Base-by-base conservation (phyloP, 1,140 invertebrate genomes). In the Lycorma delicatula region DNA sequence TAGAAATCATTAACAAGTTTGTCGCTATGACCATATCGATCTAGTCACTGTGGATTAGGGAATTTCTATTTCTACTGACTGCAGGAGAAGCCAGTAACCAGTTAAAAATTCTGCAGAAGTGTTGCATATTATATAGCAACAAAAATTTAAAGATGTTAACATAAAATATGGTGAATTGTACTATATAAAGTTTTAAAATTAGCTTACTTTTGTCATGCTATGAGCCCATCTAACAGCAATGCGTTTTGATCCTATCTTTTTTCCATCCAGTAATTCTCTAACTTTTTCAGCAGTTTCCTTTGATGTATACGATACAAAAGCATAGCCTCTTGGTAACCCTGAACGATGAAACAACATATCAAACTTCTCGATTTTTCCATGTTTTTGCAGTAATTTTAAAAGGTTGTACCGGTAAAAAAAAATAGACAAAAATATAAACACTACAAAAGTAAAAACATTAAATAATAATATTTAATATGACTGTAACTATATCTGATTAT, bases 371-470 rank as follows among this genome's bases (percentile, higher is more conserved):
- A 95, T 86, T 64, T 79, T 76, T 70, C 92, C 92, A 83, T 89
- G 86, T 79, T 89, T 87, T 83, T 93, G 89, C 75, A 93, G 79
- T 71, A 94, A 81, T 89, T 95, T 95, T 73, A 95, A 77, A 77
- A 96, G 82, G 82, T 91, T 84, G 84, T 87, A 94, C 86, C 87
- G 76, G 82, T 89, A 83, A 80, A 70, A 62, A 67, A 73, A 67
- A 69, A 65, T 16, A 63, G 59, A 61, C 50, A 59, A 58, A 64
- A 62, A 28, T 51, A n/a, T n/a, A n/a, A n/a, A n/a, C n/a, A n/a
- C n/a, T n/a, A n/a, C n/a, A n/a, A n/a, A n/a, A n/a, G n/a, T n/a
- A n/a, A n/a, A n/a, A n/a, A n/a, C n/a, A n/a, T n/a, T n/a, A n/a
- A n/a, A n/a, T n/a, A n/a, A n/a, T n/a, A n/a, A n/a, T n/a, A n/a